phyloP scores from a whole-genome alignment of 2,113 vertebrate species.

The Aramus guarauna region DNA sequence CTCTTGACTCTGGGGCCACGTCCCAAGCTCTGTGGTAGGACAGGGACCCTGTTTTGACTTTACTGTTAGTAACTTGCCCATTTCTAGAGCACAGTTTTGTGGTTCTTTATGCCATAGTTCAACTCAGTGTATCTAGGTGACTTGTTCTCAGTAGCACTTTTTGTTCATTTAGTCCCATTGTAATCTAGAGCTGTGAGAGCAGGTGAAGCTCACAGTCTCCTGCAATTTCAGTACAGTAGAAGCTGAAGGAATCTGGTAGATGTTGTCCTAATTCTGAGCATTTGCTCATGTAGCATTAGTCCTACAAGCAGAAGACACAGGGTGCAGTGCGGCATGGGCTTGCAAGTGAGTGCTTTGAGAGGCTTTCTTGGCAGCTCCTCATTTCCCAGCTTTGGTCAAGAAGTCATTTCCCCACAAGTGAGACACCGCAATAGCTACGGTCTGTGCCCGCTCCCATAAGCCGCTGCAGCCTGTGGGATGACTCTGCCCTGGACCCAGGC shows the following conservation, averaged over 20 bases:
- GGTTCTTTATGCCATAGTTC: rapidly evolving
- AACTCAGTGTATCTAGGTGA: not conserved
- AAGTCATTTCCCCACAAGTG: not conserved
- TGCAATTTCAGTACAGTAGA: not conserved
- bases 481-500: not conserved
- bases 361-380: not conserved
- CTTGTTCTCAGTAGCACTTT: not conserved
- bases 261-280: not conserved
- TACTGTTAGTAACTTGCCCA: not conserved
- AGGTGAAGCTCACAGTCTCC: not conserved
- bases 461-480: rapidly evolving
- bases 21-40: not conserved
- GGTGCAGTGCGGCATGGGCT: too few relatives aligned
- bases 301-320: rapidly evolving
- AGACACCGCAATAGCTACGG: not conserved
- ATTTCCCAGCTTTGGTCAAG: not conserved
- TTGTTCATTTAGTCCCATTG: not conserved
- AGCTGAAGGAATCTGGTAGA: not conserved
- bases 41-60: not conserved
- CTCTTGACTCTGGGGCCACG: not conserved
- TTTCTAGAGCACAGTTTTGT: not conserved
- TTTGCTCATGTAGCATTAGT: not conserved
- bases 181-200: not conserved
- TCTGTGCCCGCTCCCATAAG: not conserved
- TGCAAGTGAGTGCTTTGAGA: not conserved